phyloP scores from a whole-genome alignment of 2,888 invertebrate genomes.

The Drosophila paranaensis region DNA sequence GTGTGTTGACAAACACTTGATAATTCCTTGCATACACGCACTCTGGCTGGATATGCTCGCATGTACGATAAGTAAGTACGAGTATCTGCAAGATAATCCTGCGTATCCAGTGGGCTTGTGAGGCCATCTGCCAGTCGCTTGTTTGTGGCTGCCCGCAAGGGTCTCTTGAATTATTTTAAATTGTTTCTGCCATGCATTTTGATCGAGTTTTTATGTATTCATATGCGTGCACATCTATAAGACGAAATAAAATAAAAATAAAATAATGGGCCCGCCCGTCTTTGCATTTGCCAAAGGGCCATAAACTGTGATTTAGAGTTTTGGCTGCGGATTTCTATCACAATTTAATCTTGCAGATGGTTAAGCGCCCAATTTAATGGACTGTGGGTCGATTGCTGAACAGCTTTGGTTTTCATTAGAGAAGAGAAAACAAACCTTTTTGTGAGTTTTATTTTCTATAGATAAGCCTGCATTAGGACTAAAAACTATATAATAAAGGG shows the following conservation, averaged over 20 bases:
- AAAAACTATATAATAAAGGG: constrained; percentile 18
- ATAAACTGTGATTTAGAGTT: constrained; percentile 63
- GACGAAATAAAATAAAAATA: constrained; percentile 47
- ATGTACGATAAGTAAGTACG: constrained; percentile 54
- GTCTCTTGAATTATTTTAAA: constrained; percentile 78
- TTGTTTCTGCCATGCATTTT: constrained; percentile 64
- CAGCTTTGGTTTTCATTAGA: constrained; percentile 18
- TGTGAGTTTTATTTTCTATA: constrained; percentile 19
- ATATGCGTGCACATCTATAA: constrained; percentile 59
- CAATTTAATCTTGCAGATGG: constrained; percentile 52
- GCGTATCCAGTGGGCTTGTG: constrained; percentile 31
- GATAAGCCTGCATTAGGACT: constrained; percentile 15
- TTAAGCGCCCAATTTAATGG: constrained; percentile 51
- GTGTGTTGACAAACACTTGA: constrained; percentile 76
- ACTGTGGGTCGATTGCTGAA: constrained; percentile 41
- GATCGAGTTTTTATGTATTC: constrained; percentile 59
- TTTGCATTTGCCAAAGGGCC: constrained; percentile 45
- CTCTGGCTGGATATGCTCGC: constrained; percentile 45
- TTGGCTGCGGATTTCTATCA: constrained; percentile 40
- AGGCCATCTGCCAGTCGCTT: constrained; percentile 42
- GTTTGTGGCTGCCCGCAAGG: constrained; percentile 63
- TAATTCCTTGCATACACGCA: constrained; percentile 78
- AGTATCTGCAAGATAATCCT: constrained; percentile 61
- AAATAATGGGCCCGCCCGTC: constrained; percentile 42
- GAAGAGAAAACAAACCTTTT: constrained; percentile 5